A percentile compares a stretch with the other conserved stretches of the same genome.
Evolutionary conservation across 53 echinoderm and acorn worm genomes (phyloP).

Genomic region (Luidia sarsii): DNA sequence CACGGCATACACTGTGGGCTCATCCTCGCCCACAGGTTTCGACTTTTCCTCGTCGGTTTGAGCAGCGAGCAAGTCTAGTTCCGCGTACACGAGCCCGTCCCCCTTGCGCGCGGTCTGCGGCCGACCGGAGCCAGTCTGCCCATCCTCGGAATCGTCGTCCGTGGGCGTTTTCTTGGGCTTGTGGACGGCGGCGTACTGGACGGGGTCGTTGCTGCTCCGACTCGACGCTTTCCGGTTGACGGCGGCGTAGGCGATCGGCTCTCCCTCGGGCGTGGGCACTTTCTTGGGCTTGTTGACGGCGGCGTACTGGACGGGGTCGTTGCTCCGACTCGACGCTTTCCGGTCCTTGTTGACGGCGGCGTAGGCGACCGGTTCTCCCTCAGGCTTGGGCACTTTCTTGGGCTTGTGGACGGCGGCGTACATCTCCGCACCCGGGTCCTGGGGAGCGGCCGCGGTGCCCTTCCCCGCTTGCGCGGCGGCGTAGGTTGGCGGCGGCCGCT

Average conservation of each 20-base stretch:
- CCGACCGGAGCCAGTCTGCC: too few species aligned
- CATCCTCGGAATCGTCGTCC: background rate
- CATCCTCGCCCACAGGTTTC: background rate
- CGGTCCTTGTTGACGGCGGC: background rate
- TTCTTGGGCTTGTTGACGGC: slow-evolving; percentile 14
- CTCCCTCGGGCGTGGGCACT: background rate
- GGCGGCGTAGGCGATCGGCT: background rate
- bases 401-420: slow-evolving; percentile 18
- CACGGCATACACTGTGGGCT: slow-evolving; percentile 32
- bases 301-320: background rate
- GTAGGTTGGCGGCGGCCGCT: background rate
- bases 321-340: background rate
- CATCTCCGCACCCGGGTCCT: background rate
- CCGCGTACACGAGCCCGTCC: slow-evolving; percentile 26
- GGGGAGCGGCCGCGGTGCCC: background rate
- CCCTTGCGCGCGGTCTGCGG: background rate
- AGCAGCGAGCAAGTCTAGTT: slow-evolving; percentile 8
- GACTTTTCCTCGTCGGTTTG: background rate
- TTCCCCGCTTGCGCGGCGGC: background rate
- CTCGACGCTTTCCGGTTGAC: background rate
- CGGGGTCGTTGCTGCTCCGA: background rate
- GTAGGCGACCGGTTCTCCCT: background rate
- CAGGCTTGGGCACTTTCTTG: background rate
- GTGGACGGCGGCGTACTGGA: background rate
- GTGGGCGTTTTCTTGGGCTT: background rate